These are phyloP conservation scores for Aricia artaxerxes DNA, from an alignment of 2,888 invertebrate species.

Conservation along the genomic window DNA sequence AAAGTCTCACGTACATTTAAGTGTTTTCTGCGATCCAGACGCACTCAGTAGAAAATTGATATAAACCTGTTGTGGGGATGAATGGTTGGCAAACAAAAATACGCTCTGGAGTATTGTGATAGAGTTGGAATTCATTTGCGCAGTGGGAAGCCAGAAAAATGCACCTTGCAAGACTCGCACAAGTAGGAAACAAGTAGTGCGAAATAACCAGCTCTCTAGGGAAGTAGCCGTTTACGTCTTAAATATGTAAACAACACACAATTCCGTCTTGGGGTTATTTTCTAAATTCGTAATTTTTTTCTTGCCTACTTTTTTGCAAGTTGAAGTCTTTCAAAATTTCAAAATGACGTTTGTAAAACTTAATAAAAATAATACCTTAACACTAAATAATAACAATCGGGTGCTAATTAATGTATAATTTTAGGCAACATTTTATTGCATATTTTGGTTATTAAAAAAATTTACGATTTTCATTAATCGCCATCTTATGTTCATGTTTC, in stretches of 20 bases:
- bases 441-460: no score
- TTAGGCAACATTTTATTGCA: no score
- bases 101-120: slow-evolving; percentile 44
- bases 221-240: slow-evolving; percentile 51
- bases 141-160: slow-evolving; percentile 59
- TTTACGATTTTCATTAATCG: no score
- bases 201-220: slow-evolving; percentile 54
- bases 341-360: no score
- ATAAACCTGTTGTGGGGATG: slow-evolving; percentile 72
- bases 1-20: slow-evolving; percentile 58
- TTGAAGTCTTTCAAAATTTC: no score
- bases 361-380: no score
- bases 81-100: slow-evolving; percentile 43
- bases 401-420: no score
- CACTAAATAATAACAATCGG: no score
- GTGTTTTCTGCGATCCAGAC: slow-evolving; percentile 72
- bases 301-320: not conserved
- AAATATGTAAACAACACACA: slow-evolving; percentile 52
- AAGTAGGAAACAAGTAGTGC: slow-evolving; percentile 60
- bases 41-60: slow-evolving; percentile 77
- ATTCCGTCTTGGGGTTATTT: not conserved
- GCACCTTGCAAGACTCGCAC: slow-evolving; percentile 62
- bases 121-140: slow-evolving; percentile 47
- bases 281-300: not conserved
- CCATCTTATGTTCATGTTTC: no score